phyloP scores from a whole-genome alignment of 2,797 vertebrate genomes.

The Oreochromis mossambicus region DNA sequence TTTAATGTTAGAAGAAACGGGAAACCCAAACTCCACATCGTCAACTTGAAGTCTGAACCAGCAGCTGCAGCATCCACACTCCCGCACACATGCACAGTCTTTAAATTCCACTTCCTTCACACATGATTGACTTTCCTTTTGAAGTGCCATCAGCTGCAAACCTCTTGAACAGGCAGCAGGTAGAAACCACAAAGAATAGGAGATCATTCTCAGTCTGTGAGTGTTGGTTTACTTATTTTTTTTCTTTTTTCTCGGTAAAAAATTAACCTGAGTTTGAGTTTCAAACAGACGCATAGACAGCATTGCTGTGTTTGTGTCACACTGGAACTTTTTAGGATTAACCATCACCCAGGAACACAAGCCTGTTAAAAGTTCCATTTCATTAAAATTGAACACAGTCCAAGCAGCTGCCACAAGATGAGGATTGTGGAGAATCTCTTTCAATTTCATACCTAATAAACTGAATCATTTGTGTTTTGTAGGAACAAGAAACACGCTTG shows the following conservation, averaged over 20 bases:
- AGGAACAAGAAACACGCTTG: conserved; percentile 33
- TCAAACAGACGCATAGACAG: background rate
- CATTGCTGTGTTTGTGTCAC: background rate
- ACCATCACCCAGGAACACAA: background rate
- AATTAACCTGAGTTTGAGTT: conserved; percentile 13
- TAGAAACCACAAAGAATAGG: background rate
- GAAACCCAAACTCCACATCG: conserved; percentile 52
- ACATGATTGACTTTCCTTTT: conserved; percentile 56
- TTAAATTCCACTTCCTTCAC: conserved; percentile 59
- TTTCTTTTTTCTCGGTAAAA: background rate
- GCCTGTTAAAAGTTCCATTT: background rate
- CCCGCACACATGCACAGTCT: conserved; percentile 3
- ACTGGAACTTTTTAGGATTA: background rate
- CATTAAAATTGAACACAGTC: background rate
- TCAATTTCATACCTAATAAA: background rate
- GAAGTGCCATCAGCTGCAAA: conserved; percentile 37
- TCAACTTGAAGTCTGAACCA: conserved; percentile 44
- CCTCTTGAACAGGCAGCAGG: conserved; percentile 20
- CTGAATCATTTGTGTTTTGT: conserved; percentile 15
- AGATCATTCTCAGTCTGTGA: background rate
- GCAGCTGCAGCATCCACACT: conserved; percentile 45
- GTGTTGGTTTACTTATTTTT: conserved; percentile 1
- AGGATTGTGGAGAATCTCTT: background rate
- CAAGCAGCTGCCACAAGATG: background rate
- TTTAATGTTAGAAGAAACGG: conserved; percentile 46